These are phyloP conservation scores for Hypolimnas misippus DNA, from an alignment of 2,888 invertebrate genomes.

Conservation along the genomic window DNA sequence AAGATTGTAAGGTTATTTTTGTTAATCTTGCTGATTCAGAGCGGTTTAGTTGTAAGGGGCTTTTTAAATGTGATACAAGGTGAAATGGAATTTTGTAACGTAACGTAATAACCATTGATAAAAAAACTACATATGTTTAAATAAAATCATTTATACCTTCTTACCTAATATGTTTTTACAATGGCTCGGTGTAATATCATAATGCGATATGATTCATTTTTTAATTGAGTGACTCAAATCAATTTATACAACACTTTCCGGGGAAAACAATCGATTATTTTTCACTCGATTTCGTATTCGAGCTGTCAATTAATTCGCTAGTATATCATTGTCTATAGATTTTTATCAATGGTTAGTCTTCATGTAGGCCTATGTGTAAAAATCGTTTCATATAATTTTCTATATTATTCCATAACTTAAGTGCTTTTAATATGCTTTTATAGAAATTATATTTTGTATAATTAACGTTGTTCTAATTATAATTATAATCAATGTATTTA, in stretches of 20 bases:
- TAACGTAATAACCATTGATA: background rate
- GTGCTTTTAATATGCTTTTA: constrained; percentile 31
- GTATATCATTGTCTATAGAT: background rate
- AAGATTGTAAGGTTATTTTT: constrained; percentile 23
- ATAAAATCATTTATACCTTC: too few species aligned
- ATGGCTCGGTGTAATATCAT: too few species aligned
- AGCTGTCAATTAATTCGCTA: background rate
- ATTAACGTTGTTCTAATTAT: constrained; percentile 5
- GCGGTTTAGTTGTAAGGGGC: constrained; percentile 27
- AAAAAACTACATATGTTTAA: too few species aligned
- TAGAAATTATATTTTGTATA: constrained; percentile 23
- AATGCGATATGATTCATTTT: too few species aligned
- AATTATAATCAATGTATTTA: constrained; percentile 1
- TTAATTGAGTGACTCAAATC: too few species aligned
- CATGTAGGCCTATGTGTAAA: constrained; percentile 15
- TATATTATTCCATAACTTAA: constrained; percentile 24
- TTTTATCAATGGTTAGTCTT: constrained; percentile 14
- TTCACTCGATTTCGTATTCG: background rate
- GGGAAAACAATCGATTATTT: background rate
- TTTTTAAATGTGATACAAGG: constrained; percentile 29
- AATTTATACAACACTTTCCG: too few species aligned
- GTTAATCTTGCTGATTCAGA: constrained; percentile 12
- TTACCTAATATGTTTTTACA: too few species aligned
- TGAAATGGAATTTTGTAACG: constrained; percentile 17
- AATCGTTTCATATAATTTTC: constrained; percentile 4